phyloP scores from a whole-genome alignment of 2,113 vertebrate genomes.

The Ictidomys tridecemlineatus region DNA sequence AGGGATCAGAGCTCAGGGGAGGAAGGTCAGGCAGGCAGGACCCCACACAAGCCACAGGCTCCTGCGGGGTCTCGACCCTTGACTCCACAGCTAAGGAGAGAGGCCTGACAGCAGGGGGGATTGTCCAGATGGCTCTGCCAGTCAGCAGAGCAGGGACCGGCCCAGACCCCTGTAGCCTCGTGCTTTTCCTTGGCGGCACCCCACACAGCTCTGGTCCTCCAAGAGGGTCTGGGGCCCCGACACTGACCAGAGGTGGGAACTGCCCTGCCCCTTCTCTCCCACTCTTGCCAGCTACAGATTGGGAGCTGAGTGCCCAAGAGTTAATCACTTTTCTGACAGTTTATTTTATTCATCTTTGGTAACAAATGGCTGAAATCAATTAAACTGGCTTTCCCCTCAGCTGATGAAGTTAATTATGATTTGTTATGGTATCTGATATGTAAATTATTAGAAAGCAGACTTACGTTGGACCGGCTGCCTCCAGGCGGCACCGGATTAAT shows the following conservation, averaged over 20 bases:
- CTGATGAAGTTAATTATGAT: conserved; percentile 93
- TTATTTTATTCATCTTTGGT: conserved; percentile 90
- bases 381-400: conserved; percentile 89
- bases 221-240: not conserved
- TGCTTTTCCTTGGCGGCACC: not conserved
- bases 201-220: rapidly evolving
- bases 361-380: conserved; percentile 93
- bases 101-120: not conserved
- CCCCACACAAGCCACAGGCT: rapidly evolving
- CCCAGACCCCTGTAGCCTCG: not conserved
- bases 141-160: not conserved
- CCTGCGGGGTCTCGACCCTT: no score
- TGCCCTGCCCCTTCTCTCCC: not conserved
- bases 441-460: conserved; percentile 91
- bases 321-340: conserved; percentile 89
- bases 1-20: not conserved
- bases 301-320: conserved; percentile 82
- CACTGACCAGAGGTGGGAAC: conserved; percentile 44
- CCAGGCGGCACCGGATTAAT: conserved; percentile 97
- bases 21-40: not conserved
- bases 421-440: conserved; percentile 92
- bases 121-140: rapidly evolving
- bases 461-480: conserved; percentile 98
- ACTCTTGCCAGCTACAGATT: conserved; percentile 68
- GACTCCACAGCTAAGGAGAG: not conserved